Evolutionary conservation across 2,113 vertebrate genomes (phyloP).

Genomic region (rabbit (Oryctolagus cuniculus)): DNA sequence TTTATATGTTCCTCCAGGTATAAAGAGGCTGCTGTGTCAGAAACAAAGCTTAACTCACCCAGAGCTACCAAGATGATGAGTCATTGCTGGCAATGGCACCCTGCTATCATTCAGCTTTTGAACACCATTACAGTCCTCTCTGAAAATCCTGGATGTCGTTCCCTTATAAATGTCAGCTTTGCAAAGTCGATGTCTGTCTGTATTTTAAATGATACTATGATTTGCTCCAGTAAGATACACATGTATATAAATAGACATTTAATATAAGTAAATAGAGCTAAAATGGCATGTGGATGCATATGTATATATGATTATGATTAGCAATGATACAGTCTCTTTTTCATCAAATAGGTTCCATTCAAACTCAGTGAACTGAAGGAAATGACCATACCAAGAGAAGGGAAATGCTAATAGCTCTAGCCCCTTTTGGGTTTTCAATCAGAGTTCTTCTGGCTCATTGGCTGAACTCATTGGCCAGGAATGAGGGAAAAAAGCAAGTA

Average conservation of each 20-base stretch:
- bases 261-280: not conserved
- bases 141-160: constrained; percentile 32
- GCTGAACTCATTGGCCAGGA: constrained; percentile 57
- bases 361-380: constrained; percentile 60
- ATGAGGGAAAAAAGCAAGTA: constrained; percentile 62
- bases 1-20: constrained; percentile 52
- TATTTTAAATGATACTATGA: not conserved
- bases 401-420: constrained; percentile 34
- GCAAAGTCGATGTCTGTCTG: constrained; percentile 1
- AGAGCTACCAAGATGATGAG: constrained; percentile 42
- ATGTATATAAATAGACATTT: not conserved
- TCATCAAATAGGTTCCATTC: not conserved
- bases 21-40: constrained; percentile 25
- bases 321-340: not conserved
- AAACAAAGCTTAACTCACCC: constrained; percentile 47
- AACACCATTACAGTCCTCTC: not conserved
- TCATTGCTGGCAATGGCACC: not conserved
- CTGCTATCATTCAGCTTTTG: not conserved
- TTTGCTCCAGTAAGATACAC: not conserved
- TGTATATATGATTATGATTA: not conserved
- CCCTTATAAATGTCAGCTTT: constrained; percentile 11
- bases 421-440: constrained; percentile 53
- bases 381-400: constrained; percentile 29
- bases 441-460: constrained; percentile 73
- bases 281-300: not conserved